Conservation (phyloP, 2,888 invertebrate genomes). For the Drosophila koepferae region DNA sequence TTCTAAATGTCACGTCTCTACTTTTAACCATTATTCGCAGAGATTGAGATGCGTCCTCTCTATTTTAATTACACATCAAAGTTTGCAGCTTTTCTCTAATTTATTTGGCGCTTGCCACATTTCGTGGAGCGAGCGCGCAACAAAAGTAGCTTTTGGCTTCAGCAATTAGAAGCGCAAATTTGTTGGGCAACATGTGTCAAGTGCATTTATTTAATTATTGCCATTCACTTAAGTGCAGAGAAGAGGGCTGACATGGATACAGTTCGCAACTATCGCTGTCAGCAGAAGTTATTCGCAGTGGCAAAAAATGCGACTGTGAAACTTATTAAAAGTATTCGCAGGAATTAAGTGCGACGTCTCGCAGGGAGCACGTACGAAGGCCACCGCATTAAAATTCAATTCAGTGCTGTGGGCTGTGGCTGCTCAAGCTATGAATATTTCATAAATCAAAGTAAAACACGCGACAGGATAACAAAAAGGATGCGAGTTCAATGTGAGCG, state of each 20-base stretch:
- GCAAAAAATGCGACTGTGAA: constrained; percentile 1
- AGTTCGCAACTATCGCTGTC: neutral
- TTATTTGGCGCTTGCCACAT: constrained; percentile 10
- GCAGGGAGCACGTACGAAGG: neutral
- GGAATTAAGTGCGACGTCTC: constrained; percentile 19
- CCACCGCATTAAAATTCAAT: constrained; percentile 22
- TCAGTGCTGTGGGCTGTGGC: neutral
- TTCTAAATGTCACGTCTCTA: neutral
- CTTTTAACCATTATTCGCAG: too few species aligned
- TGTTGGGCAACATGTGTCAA: constrained; percentile 57
- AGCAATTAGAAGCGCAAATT: constrained; percentile 48
- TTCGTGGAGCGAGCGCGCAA: neutral
- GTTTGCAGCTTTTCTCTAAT: constrained; percentile 14
- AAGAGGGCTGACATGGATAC: constrained; percentile 1
- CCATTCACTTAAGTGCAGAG: constrained; percentile 32
- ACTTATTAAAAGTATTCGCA: constrained; percentile 33
- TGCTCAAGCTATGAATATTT: constrained; percentile 52
- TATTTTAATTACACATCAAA: constrained; percentile 14
- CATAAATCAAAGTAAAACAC: constrained; percentile 59
- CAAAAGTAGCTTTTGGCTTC: constrained; percentile 15
- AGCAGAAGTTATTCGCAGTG: constrained; percentile 11
- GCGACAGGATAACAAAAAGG: constrained; percentile 26
- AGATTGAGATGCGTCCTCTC: neutral
- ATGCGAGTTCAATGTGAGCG: constrained; percentile 32
- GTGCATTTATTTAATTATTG: constrained; percentile 60